phyloP scores from a whole-genome alignment of 2,113 vertebrate species.

The Pelecanoides urinatrix region DNA sequence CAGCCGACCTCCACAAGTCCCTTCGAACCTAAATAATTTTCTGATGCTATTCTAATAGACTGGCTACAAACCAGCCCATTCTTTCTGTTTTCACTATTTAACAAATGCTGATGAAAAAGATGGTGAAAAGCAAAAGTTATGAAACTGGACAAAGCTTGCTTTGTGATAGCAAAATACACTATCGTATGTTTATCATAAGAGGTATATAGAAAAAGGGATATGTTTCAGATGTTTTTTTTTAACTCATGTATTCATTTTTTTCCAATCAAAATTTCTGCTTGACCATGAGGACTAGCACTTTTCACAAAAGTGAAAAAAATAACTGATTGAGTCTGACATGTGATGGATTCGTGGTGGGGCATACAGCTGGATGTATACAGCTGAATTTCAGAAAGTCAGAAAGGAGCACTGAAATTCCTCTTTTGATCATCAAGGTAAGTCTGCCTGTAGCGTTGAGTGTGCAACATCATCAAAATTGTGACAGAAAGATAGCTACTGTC shows the following conservation, averaged over 20 bases:
- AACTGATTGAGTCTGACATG: neutral
- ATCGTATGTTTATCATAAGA: neutral
- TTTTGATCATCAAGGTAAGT: neutral
- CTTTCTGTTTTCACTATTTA: neutral
- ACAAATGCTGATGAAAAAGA: neutral
- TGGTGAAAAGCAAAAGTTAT: neutral
- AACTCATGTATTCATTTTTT: neutral
- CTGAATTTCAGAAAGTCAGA: neutral
- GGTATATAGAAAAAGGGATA: neutral
- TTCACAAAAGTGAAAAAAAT: neutral
- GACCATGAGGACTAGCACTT: neutral
- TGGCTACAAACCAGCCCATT: neutral
- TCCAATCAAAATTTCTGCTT: neutral
- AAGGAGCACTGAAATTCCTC: neutral
- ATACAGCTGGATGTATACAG: neutral
- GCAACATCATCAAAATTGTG: neutral
- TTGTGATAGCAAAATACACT: neutral
- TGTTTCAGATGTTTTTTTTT: neutral
- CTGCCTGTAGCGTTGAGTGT: neutral
- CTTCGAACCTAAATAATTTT: neutral
- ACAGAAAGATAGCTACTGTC: neutral
- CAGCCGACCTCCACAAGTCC: neutral
- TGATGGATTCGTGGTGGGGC: neutral
- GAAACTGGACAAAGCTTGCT: neutral
- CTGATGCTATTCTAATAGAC: neutral